Percentiles rank a stretch among this genome's conserved stretches.
Conservation (phyloP, 2,113 vertebrate species). For the Tetraodon nigroviridis region DNA sequence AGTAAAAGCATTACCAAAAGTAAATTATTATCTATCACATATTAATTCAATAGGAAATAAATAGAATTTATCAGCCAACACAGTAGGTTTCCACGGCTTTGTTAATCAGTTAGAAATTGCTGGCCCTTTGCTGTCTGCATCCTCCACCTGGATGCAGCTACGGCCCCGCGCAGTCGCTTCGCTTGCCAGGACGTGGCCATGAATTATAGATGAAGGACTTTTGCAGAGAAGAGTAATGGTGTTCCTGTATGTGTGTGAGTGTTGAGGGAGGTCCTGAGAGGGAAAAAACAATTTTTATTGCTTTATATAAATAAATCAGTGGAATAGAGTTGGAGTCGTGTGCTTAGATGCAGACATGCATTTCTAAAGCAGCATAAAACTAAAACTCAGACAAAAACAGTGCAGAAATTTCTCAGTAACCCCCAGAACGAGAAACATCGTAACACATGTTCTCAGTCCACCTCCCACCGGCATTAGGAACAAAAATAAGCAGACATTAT, state of each 20-base stretch:
- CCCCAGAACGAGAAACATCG: no score
- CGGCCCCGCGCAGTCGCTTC: conserved; percentile 57
- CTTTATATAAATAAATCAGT: background rate
- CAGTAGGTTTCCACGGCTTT: background rate
- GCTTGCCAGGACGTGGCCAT: conserved; percentile 54
- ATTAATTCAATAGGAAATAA: background rate
- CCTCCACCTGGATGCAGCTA: conserved; percentile 41
- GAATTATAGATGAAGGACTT: conserved; percentile 73
- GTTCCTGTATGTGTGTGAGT: conserved; percentile 26
- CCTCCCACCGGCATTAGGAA: conserved; percentile 11
- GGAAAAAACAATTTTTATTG: background rate
- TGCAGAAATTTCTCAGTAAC: no score
- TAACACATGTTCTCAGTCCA: no score
- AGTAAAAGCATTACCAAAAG: no score
- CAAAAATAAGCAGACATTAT: conserved; percentile 36
- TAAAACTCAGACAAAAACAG: background rate
- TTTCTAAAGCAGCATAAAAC: background rate
- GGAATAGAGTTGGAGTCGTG: background rate
- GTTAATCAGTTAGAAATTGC: background rate
- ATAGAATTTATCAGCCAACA: background rate
- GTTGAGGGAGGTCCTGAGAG: background rate
- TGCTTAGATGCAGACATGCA: background rate
- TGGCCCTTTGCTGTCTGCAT: conserved; percentile 17
- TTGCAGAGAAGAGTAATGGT: conserved; percentile 54
- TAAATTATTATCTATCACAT: background rate